These are phyloP conservation scores for Alfaro cultratus DNA, from an alignment of 2,797 vertebrate genomes.

Conservation along the genomic window DNA sequence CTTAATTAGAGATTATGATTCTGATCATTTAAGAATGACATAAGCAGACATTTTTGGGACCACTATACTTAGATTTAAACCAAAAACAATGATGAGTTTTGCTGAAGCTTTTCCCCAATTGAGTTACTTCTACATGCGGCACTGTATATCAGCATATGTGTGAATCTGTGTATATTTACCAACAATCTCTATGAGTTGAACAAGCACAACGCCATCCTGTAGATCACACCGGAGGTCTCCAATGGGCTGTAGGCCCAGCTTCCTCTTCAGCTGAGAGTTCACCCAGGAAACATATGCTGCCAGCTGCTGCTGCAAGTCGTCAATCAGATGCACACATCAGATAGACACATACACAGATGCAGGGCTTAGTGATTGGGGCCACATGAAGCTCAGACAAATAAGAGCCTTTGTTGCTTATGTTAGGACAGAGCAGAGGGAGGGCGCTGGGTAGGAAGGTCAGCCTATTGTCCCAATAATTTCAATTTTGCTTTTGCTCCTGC, in stretches of 20 bases:
- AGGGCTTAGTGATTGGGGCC: slow-evolving; percentile 31
- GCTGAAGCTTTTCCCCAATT: neutral
- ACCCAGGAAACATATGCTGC: slow-evolving; percentile 97
- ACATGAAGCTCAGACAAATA: slow-evolving; percentile 25
- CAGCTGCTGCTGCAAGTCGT: slow-evolving; percentile 89
- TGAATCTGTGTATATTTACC: slow-evolving; percentile 80
- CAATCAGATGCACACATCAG: slow-evolving; percentile 28
- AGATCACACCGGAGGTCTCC: slow-evolving; percentile 91
- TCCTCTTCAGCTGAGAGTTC: slow-evolving; percentile 95
- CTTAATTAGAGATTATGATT: neutral
- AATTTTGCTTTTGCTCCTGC: slow-evolving; percentile 4
- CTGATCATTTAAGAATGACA: neutral
- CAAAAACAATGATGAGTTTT: neutral
- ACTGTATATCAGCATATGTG: neutral
- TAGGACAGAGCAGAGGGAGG: slow-evolving; percentile 22
- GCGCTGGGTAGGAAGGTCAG: slow-evolving; percentile 18
- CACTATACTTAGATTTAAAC: neutral
- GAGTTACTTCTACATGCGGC: neutral
- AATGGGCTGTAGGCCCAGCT: slow-evolving; percentile 84
- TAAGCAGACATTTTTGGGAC: neutral
- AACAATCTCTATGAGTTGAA: slow-evolving; percentile 93
- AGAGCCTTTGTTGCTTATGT: slow-evolving; percentile 61
- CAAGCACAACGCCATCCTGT: slow-evolving; percentile 90
- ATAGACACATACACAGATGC: slow-evolving; percentile 24
- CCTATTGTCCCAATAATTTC: slow-evolving; percentile 24